Percentiles rank a stretch among this genome's conserved stretches.
Evolutionary conservation across 2,888 invertebrate species (phyloP).

Genomic region (Rhyacophila evoluta): DNA sequence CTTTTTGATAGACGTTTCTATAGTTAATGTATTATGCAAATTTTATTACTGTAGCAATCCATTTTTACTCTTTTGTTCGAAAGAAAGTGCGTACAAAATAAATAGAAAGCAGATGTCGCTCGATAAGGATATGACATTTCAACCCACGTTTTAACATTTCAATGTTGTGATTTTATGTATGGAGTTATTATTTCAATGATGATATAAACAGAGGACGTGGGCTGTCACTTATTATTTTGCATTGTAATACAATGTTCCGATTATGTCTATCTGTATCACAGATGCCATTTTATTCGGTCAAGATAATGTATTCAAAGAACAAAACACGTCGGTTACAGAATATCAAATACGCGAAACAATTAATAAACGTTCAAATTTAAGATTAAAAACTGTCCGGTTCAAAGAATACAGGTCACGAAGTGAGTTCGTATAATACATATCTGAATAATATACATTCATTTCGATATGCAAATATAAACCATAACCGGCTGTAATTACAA

Average conservation of each 20-base stretch:
- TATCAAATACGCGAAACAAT: background rate
- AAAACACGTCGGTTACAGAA: background rate
- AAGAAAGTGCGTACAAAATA: conserved; percentile 26
- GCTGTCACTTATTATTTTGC: background rate
- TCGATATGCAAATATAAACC: too few relatives aligned
- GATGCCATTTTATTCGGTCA: background rate
- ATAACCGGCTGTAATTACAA: too few relatives aligned
- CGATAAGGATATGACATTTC: conserved; percentile 12
- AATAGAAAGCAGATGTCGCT: conserved; percentile 21
- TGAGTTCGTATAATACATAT: too few relatives aligned
- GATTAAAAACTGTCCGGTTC: too few relatives aligned
- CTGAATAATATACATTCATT: too few relatives aligned
- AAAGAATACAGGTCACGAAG: too few relatives aligned
- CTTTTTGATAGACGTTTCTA: too few relatives aligned
- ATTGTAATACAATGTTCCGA: background rate
- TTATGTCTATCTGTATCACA: conserved; percentile 16
- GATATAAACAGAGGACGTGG: conserved; percentile 16
- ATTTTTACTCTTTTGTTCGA: background rate
- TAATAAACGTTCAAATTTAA: background rate
- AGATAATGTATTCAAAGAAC: background rate
- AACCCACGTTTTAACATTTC: background rate
- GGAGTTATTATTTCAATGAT: conserved; percentile 9
- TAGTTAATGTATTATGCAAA: too few relatives aligned
- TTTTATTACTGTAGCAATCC: background rate
- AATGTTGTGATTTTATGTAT: background rate